These are phyloP conservation scores for Melanerpes aurifrons DNA, from an alignment of 2,113 vertebrate genomes.

Conservation along the genomic window DNA sequence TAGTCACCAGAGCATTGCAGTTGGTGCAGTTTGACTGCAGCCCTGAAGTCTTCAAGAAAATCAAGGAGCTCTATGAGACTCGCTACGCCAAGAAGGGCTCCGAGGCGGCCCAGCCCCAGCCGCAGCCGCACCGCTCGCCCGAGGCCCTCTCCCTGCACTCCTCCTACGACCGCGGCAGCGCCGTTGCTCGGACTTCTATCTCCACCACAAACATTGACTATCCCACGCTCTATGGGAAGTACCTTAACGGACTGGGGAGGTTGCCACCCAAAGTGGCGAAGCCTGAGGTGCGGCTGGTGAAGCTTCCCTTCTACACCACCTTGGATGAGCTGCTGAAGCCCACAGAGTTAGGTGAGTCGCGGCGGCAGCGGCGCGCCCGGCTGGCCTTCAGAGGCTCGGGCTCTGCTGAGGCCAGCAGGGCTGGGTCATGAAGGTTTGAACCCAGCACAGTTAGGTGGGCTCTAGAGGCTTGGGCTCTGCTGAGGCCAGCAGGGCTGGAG, in stretches of 20 bases:
- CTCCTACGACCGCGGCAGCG: conserved; percentile 72
- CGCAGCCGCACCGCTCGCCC: conserved; percentile 73
- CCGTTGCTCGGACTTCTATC: conserved; percentile 73
- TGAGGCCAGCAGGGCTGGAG: too few species aligned
- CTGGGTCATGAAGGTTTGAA: too few species aligned
- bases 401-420: too few species aligned
- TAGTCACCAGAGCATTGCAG: conserved; percentile 93
- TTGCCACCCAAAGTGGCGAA: conserved; percentile 85
- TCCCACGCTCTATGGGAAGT: conserved; percentile 87
- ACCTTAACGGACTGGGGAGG: conserved; percentile 93
- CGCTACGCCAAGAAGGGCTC: conserved; percentile 89
- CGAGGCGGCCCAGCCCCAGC: conserved; percentile 64
- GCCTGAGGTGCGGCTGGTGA: conserved; percentile 86
- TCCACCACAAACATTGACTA: conserved; percentile 75
- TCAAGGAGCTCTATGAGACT: conserved; percentile 95
- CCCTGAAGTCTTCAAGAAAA: conserved; percentile 96
- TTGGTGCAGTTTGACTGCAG: conserved; percentile 97
- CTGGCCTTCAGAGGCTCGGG: too few species aligned
- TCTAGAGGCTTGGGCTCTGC: too few species aligned
- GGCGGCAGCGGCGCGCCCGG: not conserved
- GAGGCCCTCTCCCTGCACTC: conserved; percentile 83
- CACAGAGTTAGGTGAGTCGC: conserved; percentile 90
- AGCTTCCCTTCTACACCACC: conserved; percentile 94
- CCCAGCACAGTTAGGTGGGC: too few species aligned
- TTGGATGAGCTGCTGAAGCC: conserved; percentile 93